phyloP scores from a whole-genome alignment of 2,797 vertebrate genomes.

The Alcedo quadribrachys region DNA sequence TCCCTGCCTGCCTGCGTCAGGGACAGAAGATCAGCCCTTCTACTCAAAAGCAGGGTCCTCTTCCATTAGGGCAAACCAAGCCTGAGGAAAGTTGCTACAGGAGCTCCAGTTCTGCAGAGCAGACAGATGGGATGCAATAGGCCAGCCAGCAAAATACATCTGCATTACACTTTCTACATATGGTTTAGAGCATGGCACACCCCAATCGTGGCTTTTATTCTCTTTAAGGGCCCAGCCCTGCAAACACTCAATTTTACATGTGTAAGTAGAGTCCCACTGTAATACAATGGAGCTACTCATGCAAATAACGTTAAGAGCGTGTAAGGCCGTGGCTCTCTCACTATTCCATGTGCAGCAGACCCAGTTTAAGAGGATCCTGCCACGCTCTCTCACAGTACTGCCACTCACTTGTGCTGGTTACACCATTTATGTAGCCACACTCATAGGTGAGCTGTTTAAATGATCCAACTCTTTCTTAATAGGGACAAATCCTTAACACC shows the following conservation, averaged over 20 bases:
- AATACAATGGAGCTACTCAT: conserved; percentile 58
- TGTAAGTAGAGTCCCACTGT: conserved; percentile 49
- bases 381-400: background rate
- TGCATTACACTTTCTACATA: conserved; percentile 26
- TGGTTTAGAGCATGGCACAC: conserved; percentile 43
- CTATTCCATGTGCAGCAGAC: conserved; percentile 9
- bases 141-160: conserved; percentile 1
- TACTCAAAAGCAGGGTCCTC: background rate
- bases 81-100: background rate
- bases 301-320: conserved; percentile 32
- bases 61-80: background rate
- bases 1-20: background rate
- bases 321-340: conserved; percentile 20
- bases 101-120: background rate
- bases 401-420: background rate
- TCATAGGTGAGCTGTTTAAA: conserved; percentile 23
- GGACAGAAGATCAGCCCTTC: background rate
- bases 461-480: background rate
- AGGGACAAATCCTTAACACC: background rate
- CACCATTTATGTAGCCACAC: conserved; percentile 3
- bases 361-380: conserved; percentile 39
- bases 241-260: conserved; percentile 54
- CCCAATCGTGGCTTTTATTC: background rate
- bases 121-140: conserved; percentile 8
- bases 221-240: conserved; percentile 31